Conservation (phyloP, 2,113 vertebrate species). For the Synodontis membranacea region DNA sequence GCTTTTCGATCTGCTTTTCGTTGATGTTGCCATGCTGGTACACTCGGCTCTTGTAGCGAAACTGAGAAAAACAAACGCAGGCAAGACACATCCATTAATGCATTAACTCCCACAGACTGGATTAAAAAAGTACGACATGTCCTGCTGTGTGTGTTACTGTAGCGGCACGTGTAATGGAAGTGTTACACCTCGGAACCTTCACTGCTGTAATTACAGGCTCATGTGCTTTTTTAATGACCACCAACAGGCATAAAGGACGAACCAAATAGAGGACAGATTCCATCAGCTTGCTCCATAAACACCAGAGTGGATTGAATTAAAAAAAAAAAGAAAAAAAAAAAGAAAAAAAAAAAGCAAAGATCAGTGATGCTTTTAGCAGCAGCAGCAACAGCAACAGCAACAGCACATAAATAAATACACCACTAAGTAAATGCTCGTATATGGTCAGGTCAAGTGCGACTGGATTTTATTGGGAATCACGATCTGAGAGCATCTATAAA, state of each 20-base stretch:
- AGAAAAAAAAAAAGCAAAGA: no score
- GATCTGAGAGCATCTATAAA: not conserved
- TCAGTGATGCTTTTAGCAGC: constrained; percentile 16
- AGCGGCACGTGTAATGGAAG: constrained; percentile 7
- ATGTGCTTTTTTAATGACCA: constrained; percentile 17
- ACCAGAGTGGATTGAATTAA: constrained; percentile 2
- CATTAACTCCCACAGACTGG: constrained; percentile 25
- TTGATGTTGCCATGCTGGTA: constrained; percentile 60
- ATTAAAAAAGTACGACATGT: constrained; percentile 14
- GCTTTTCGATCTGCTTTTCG: constrained; percentile 60
- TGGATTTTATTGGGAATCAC: not conserved
- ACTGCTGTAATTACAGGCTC: constrained; percentile 3
- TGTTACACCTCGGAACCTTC: not conserved
- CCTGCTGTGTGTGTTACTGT: not conserved
- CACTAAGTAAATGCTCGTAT: not conserved
- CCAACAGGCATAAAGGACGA: constrained; percentile 20
- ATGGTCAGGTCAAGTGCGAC: not conserved
- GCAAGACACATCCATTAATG: not conserved
- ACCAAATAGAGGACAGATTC: not conserved
- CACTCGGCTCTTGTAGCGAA: constrained; percentile 62
- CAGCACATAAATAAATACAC: not conserved
- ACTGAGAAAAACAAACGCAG: constrained; percentile 45
- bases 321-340: not conserved
- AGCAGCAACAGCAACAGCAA: not conserved
- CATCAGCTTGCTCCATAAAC: not conserved